These are phyloP conservation scores for Aphodius sticticus DNA, from an alignment of 2,888 invertebrate species.

Conservation along the genomic window DNA sequence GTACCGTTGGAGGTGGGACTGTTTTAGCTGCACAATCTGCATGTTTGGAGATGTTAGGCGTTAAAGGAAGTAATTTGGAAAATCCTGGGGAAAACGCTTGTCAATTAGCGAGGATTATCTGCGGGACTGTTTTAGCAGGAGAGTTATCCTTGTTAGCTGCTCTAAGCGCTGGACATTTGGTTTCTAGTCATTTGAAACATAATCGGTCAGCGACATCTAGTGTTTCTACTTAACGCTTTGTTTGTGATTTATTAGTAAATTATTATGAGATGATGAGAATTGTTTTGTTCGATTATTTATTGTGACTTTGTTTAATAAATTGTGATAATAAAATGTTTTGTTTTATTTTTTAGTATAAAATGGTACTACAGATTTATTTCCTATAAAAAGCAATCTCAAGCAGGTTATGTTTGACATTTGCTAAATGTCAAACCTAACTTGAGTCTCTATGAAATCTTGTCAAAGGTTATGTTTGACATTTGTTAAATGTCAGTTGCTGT, in stretches of 20 bases:
- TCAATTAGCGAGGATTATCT: constrained; percentile 87
- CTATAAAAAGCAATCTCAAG: neutral
- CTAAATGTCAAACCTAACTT: too few relatives aligned
- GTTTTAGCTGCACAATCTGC: constrained; percentile 89
- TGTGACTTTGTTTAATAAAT: constrained; percentile 13
- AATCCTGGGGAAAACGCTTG: constrained; percentile 89
- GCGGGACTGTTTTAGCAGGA: constrained; percentile 95
- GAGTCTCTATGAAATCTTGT: too few relatives aligned
- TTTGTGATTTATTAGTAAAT: constrained; percentile 9
- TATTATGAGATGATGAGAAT: neutral
- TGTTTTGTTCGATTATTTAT: constrained; percentile 6
- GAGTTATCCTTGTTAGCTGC: constrained; percentile 98
- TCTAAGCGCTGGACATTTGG: constrained; percentile 93
- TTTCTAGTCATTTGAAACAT: constrained; percentile 94
- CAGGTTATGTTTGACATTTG: too few relatives aligned
- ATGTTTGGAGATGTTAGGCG: constrained; percentile 88
- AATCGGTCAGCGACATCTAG: constrained; percentile 62
- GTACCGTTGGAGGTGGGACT: constrained; percentile 91
- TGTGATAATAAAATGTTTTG: neutral
- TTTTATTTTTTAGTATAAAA: constrained; percentile 9
- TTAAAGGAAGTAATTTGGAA: constrained; percentile 75
- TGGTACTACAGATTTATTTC: neutral
- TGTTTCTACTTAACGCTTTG: constrained; percentile 14
- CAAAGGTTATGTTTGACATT: too few relatives aligned
- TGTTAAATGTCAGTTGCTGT: too few relatives aligned